phyloP scores from a whole-genome alignment of 2,113 vertebrate genomes.

The Chiloscyllium plagiosum region DNA sequence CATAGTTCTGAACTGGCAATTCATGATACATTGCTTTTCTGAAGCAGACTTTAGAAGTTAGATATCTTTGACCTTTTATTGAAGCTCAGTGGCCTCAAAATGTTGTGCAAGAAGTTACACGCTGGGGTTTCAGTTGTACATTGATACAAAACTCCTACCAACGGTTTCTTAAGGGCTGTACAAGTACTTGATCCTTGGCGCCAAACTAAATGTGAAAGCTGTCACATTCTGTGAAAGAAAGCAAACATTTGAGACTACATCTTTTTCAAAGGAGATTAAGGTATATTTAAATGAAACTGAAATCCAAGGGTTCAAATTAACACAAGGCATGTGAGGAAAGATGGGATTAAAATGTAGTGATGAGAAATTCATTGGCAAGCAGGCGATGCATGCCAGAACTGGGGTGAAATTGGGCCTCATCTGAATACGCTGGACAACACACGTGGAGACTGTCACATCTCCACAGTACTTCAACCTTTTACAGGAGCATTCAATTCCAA shows the following conservation, averaged over 20 bases:
- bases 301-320: background rate
- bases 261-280: background rate
- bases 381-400: too few species aligned
- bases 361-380: background rate
- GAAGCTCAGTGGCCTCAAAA: background rate
- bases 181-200: background rate
- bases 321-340: slow-evolving; percentile 5
- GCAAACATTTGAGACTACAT: too few species aligned
- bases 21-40: slow-evolving; percentile 1
- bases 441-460: background rate
- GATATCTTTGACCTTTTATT: background rate
- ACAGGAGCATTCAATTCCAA: background rate
- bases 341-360: background rate
- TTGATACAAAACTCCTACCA: background rate
- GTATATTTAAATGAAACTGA: background rate
- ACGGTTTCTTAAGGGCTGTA: background rate
- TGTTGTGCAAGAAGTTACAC: background rate
- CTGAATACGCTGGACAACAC: background rate
- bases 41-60: background rate
- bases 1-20: background rate
- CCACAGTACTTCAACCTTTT: background rate
- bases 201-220: background rate
- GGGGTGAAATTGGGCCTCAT: too few species aligned
- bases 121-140: background rate
- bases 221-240: background rate